Evolutionary conservation across 30 jellyfish, hydroid and myxozoan species (phyloP).

Genomic region (Hydractinia symbiolongicarpus): DNA sequence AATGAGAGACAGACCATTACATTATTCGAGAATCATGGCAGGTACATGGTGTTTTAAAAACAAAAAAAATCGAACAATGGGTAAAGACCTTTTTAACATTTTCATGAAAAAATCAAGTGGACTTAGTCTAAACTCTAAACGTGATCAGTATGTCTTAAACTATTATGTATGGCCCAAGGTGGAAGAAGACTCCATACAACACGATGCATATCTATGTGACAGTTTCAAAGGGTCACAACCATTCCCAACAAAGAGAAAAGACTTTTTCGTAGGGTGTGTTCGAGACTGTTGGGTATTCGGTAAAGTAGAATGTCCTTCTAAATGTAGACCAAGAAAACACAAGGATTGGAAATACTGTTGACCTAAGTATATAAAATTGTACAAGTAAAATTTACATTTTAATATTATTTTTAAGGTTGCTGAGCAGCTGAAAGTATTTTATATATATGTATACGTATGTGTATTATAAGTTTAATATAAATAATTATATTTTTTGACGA

Average conservation of each 20-base stretch:
- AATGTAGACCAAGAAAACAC: slow-evolving; percentile 15
- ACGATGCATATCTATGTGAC: slow-evolving; percentile 13
- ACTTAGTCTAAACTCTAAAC: background rate
- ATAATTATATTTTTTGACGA: no score
- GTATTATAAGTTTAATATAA: no score
- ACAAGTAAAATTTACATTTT: no score
- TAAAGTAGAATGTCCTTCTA: background rate
- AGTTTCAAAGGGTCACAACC: background rate
- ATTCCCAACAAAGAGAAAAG: slow-evolving; percentile 11
- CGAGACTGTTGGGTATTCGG: slow-evolving; percentile 12
- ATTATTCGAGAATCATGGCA: slow-evolving; percentile 3
- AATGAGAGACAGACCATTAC: slow-evolving; percentile 10
- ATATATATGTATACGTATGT: no score
- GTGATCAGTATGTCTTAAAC: background rate
- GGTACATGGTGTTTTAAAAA: slow-evolving; percentile 6
- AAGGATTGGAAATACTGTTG: slow-evolving; percentile 18
- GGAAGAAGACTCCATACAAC: background rate
- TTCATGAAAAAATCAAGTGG: background rate
- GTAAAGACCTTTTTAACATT: background rate
- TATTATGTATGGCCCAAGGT: background rate
- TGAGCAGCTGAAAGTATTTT: no score
- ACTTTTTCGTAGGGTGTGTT: slow-evolving; percentile 22
- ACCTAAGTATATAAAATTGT: no score
- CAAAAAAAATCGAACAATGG: background rate
- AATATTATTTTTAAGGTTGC: no score